A percentile compares a stretch with the other conserved stretches of the same genome.
phyloP scores from a whole-genome alignment of 2,888 invertebrate genomes.

The Listrodromus nycthemerus region DNA sequence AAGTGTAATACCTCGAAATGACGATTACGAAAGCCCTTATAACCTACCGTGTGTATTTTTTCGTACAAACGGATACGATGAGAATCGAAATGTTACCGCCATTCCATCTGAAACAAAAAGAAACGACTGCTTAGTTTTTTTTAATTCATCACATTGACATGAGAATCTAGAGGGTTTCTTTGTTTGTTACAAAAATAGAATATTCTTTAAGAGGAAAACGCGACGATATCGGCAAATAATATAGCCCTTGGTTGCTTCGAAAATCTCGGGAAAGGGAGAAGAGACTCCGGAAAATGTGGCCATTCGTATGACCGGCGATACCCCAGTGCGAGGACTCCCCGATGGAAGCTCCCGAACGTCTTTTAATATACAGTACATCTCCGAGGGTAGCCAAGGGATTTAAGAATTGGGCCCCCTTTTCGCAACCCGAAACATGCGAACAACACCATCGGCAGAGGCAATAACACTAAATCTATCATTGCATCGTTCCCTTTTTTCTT shows the following conservation, averaged over 20 bases:
- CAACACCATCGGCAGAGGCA: conserved; percentile 37
- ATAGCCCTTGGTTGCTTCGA: conserved; percentile 67
- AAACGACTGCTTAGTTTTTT: neutral
- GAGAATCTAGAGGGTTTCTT: too few species aligned
- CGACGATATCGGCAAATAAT: conserved; percentile 70
- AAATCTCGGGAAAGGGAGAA: conserved; percentile 73
- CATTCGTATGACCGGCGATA: conserved; percentile 84
- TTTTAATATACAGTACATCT: conserved; percentile 85
- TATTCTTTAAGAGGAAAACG: neutral
- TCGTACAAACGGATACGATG: neutral
- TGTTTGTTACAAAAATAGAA: neutral
- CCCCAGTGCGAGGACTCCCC: conserved; percentile 72
- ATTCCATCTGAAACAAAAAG: neutral
- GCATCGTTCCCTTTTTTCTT: conserved; percentile 32
- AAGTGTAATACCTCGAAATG: too few species aligned
- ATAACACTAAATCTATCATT: conserved; percentile 66
- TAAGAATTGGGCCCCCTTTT: conserved; percentile 67
- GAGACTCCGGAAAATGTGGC: conserved; percentile 80
- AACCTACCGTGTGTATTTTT: too few species aligned
- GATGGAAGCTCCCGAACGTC: conserved; percentile 79
- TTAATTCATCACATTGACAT: too few species aligned
- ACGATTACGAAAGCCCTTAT: too few species aligned
- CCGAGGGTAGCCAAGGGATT: conserved; percentile 77
- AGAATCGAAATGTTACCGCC: neutral
- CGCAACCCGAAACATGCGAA: conserved; percentile 36